These are phyloP conservation scores for Trichacis sp. DNA, from an alignment of 2,888 invertebrate genomes.

Conservation along the genomic window DNA sequence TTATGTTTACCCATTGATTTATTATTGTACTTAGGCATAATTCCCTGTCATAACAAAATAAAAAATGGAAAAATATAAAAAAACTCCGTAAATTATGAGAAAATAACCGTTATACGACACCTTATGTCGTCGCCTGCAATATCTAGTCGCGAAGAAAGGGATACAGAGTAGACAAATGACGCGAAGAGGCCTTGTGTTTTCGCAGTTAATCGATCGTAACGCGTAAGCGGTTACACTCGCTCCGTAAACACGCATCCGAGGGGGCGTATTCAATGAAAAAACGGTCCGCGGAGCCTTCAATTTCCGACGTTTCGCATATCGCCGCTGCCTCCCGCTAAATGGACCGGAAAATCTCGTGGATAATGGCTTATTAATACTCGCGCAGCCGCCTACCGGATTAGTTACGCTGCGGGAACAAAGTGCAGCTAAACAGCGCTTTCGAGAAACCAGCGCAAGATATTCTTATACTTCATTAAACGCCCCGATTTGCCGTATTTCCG, in stretches of 20 bases:
- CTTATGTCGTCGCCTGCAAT: too few species aligned
- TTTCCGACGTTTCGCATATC: slow-evolving; percentile 29
- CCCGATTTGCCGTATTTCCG: slow-evolving; percentile 3
- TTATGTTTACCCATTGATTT: too few species aligned
- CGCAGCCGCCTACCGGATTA: slow-evolving; percentile 40
- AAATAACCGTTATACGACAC: too few species aligned
- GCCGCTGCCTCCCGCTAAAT: slow-evolving; percentile 37
- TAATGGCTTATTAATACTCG: slow-evolving; percentile 48
- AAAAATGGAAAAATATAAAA: too few species aligned
- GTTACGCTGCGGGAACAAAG: slow-evolving; percentile 36
- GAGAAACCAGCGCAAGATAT: slow-evolving; percentile 22
- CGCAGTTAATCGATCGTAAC: slow-evolving; percentile 5
- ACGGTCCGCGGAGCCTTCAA: slow-evolving; percentile 36
- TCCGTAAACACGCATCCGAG: slow-evolving; percentile 25
- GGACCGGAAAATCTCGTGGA: slow-evolving; percentile 45
- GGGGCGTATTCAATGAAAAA: slow-evolving; percentile 10
- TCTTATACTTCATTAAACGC: slow-evolving; percentile 20
- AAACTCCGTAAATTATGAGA: too few species aligned
- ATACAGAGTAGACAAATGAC: too few species aligned
- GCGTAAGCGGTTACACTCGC: slow-evolving; percentile 1
- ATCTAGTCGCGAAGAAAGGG: too few species aligned
- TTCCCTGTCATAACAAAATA: too few species aligned
- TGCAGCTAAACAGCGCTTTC: slow-evolving; percentile 26
- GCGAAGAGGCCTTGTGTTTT: neutral
- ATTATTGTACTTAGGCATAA: too few species aligned